These are phyloP conservation scores for Listronotus bonariensis DNA, from an alignment of 1,140 invertebrate genomes.

Conservation along the genomic window DNA sequence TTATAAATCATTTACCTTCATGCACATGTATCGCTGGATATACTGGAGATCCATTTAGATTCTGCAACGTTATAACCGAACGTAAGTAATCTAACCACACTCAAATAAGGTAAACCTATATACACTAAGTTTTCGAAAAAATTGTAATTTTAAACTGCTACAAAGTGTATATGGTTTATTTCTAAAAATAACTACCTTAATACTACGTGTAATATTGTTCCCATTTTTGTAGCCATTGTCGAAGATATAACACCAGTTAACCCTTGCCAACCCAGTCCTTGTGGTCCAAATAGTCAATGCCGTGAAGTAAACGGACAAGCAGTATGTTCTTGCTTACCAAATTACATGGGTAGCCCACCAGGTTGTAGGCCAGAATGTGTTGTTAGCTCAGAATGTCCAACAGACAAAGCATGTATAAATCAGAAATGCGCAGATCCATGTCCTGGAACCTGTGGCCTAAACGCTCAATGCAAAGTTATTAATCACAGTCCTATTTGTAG, in stretches of 20 bases:
- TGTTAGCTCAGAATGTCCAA: conserved; percentile 75
- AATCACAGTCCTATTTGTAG: conserved; percentile 85
- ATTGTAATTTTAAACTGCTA: too few relatives aligned
- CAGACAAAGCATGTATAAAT: conserved; percentile 73
- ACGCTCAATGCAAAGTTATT: conserved; percentile 76
- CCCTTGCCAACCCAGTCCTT: conserved; percentile 78
- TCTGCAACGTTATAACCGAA: conserved; percentile 66
- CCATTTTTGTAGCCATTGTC: conserved; percentile 40
- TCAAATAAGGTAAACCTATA: too few relatives aligned
- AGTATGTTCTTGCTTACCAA: conserved; percentile 76
- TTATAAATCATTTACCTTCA: conserved; percentile 78
- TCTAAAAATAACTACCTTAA: neutral
- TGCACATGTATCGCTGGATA: conserved; percentile 76
- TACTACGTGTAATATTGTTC: too few relatives aligned
- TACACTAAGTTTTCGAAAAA: too few relatives aligned
- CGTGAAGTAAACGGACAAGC: conserved; percentile 70
- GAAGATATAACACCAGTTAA: conserved; percentile 60
- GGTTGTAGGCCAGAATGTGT: conserved; percentile 78
- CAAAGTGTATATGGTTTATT: too few relatives aligned
- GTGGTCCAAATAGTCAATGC: conserved; percentile 80
- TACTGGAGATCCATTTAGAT: conserved; percentile 79
- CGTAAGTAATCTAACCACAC: too few relatives aligned
- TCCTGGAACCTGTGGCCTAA: conserved; percentile 75
- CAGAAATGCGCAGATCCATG: conserved; percentile 84
- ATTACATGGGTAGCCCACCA: conserved; percentile 76